Base-by-base conservation (phyloP, 2,113 vertebrate species). In the Seriola dumerili region DNA sequence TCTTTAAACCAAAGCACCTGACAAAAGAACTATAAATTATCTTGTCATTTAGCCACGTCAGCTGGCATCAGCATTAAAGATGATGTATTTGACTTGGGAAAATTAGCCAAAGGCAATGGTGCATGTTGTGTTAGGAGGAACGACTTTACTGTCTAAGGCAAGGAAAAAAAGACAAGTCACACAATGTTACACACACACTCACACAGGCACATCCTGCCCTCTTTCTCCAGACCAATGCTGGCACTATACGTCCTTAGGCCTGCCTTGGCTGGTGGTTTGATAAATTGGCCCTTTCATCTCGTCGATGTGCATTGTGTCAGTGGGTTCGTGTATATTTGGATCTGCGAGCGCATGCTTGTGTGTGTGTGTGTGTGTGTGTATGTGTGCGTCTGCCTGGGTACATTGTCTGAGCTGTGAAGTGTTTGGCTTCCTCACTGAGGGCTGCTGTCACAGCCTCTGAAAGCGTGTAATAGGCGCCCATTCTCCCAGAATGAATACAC, bases 231-330 rank as follows among this genome's bases (percentile, higher is more conserved):
- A 92, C 88, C 81, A 74, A 46, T 80, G 70, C 88, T 88, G 91
- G 91, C 90, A 93, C 83, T 88, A 76, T 65, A 85, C 80, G 44
- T 93, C 92, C 90, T 87, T 85, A 66, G 89, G 88, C 85, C 80
- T 76, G 90, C 80, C 84, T 92, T 62, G 71, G 83, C 82, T 89
- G 91, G 84, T 91, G 86, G 90, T 93, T 92, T 93, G 92, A 93
- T 94, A 93, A 95, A 94, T 94, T 93, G 91, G 89, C 87, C 92
- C 90, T 87, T 90, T 91, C 92, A 91, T 91, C 88, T 91, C 74
- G 76, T 94, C 90, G 67, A 89, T 92, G 91, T 84, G 85, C 87
- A 93, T 93, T 93, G 95, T 94, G 90, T 94, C 92, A 92, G 80
- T 78, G 76, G 55, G 80, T 76, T 80, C 3, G 82, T 88, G 88